phyloP scores from a whole-genome alignment of 1,140 invertebrate species.

The Bombus impatiens region DNA sequence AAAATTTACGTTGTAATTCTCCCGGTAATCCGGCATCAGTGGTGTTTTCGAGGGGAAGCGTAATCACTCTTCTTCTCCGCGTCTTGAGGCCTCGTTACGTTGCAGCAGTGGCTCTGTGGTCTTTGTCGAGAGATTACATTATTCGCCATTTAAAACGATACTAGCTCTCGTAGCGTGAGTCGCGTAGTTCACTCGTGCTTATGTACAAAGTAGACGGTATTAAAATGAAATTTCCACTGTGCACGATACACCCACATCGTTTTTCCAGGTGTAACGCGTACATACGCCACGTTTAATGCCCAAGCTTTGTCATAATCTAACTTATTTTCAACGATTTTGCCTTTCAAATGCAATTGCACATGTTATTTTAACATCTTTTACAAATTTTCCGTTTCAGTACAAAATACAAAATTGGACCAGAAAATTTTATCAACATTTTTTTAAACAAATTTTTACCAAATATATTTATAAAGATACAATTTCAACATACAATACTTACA shows the following conservation, averaged over 20 bases:
- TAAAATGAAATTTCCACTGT: slow-evolving; percentile 42
- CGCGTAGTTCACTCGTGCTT: slow-evolving; percentile 48
- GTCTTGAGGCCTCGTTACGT: slow-evolving; percentile 51
- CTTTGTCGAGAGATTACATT: slow-evolving; percentile 59
- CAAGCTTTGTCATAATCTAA: neutral
- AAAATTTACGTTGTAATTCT: slow-evolving; percentile 1
- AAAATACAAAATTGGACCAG: too few species aligned
- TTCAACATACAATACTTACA: too few species aligned
- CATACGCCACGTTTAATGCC: neutral
- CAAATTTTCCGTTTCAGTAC: too few species aligned
- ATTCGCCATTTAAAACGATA: slow-evolving; percentile 65
- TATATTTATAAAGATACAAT: too few species aligned
- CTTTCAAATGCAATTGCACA: too few species aligned
- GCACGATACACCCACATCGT: neutral
- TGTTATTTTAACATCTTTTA: too few species aligned
- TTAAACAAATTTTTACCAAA: too few species aligned
- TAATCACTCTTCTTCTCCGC: slow-evolving; percentile 10
- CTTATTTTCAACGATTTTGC: neutral
- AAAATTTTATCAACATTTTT: too few species aligned
- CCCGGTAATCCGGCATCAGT: neutral
- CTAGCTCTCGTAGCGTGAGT: slow-evolving; percentile 39
- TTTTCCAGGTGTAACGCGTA: slow-evolving; percentile 13
- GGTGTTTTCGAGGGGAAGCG: neutral
- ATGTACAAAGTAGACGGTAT: slow-evolving; percentile 32
- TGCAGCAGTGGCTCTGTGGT: slow-evolving; percentile 47